Conservation (phyloP, 2,113 vertebrate species). For the Thermophis baileyi region DNA sequence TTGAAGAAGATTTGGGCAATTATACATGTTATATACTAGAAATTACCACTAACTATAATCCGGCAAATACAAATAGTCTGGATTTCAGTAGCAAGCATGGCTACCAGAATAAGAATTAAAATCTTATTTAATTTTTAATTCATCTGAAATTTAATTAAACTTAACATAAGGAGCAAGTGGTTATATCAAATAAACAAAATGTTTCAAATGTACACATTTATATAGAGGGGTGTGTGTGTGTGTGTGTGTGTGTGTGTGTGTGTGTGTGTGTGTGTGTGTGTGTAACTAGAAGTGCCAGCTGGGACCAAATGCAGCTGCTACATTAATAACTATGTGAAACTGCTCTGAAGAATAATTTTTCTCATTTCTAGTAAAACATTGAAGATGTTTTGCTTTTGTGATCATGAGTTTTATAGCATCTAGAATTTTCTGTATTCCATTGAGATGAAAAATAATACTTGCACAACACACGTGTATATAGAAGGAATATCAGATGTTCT, state of each 20-base stretch:
- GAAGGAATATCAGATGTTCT: not conserved
- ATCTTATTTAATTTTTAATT: not conserved
- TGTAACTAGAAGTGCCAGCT: not conserved
- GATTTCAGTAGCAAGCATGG: not conserved
- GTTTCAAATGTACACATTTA: not conserved
- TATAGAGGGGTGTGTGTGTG: not conserved
- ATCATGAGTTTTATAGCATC: not conserved
- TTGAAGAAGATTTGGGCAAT: not conserved
- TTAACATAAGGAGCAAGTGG: not conserved
- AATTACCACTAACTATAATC: not conserved
- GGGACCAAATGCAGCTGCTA: not conserved
- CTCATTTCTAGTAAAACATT: not conserved
- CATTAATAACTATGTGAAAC: not conserved
- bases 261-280: not conserved
- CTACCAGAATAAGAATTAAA: not conserved
- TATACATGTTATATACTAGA: not conserved
- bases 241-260: no score
- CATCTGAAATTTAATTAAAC: not conserved
- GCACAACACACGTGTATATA: not conserved
- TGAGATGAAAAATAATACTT: not conserved
- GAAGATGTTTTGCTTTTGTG: not conserved
- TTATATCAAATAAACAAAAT: not conserved
- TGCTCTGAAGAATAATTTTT: not conserved
- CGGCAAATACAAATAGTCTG: not conserved
- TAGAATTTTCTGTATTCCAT: not conserved